phyloP scores from a whole-genome alignment of 2,888 invertebrate genomes.

The Antheraea assamensis region DNA sequence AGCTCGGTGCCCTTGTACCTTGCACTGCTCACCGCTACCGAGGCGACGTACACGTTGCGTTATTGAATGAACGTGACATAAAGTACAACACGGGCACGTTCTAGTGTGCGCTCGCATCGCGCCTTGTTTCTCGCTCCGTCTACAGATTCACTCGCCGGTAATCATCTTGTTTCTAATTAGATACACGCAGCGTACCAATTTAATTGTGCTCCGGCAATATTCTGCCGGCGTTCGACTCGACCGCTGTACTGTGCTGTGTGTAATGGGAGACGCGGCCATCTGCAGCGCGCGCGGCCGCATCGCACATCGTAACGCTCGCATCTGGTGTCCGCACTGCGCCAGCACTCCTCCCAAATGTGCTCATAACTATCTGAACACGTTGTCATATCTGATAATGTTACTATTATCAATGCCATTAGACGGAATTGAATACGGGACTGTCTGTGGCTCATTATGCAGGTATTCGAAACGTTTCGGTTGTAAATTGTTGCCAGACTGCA shows the following conservation, averaged over 20 bases:
- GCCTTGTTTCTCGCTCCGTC: too few relatives aligned
- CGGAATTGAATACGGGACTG: background rate
- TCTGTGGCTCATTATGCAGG: background rate
- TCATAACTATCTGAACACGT: background rate
- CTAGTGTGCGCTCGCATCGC: background rate
- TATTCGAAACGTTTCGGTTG: background rate
- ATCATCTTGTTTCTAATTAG: background rate
- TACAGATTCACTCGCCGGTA: background rate
- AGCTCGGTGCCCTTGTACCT: background rate
- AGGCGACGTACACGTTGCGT: background rate
- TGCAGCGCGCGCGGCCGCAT: background rate
- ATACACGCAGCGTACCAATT: too few relatives aligned
- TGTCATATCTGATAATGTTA: background rate
- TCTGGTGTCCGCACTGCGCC: background rate
- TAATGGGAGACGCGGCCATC: background rate
- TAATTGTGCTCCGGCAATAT: background rate
- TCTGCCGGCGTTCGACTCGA: background rate
- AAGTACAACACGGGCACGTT: background rate
- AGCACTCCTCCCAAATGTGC: background rate
- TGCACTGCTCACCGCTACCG: background rate
- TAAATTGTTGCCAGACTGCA: background rate
- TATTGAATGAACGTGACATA: constrained; percentile 1
- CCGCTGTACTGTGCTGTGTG: background rate
- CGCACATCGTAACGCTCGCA: background rate
- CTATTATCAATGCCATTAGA: background rate